Percentiles rank a stretch among this genome's conserved stretches.
Evolutionary conservation across 2,888 invertebrate genomes (phyloP).

Genomic region (Melangyna quadrimaculata): DNA sequence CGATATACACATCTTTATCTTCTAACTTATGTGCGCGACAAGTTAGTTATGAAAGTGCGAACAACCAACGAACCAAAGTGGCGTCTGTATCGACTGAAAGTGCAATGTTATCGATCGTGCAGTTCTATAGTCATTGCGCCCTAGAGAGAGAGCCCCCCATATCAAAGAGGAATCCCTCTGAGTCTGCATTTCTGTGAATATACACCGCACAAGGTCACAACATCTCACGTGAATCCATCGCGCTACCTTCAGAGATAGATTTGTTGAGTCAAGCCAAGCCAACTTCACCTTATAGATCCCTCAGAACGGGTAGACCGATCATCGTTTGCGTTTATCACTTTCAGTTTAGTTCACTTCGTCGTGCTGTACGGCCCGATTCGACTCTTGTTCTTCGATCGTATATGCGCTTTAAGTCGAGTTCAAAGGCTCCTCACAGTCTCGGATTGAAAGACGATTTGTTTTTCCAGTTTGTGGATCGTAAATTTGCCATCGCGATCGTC

Average conservation of each 20-base stretch:
- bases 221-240: conserved; percentile 51
- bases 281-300: too few relatives aligned
- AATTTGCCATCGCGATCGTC: conserved; percentile 24
- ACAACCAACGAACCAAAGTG: conserved; percentile 38
- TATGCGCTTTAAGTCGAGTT: conserved; percentile 51
- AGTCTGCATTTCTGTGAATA: conserved; percentile 16
- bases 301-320: conserved; percentile 62
- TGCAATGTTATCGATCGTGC: conserved; percentile 38
- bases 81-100: conserved; percentile 36
- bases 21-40: conserved; percentile 34
- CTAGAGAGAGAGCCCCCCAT: conserved; percentile 1
- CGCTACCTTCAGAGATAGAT: conserved; percentile 36
- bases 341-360: conserved; percentile 70
- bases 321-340: conserved; percentile 67
- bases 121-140: conserved; percentile 23
- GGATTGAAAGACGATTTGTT: conserved; percentile 35
- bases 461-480: conserved; percentile 59
- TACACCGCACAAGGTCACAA: conserved; percentile 58
- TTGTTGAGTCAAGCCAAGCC: conserved; percentile 3
- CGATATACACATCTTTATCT: background rate
- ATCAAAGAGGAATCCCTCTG: conserved; percentile 43
- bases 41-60: conserved; percentile 35
- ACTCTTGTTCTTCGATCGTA: conserved; percentile 44
- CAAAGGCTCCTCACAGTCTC: conserved; percentile 67
- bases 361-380: conserved; percentile 65